A percentile compares a stretch with the other conserved stretches of the same genome.
phyloP scores from a whole-genome alignment of 2,888 invertebrate genomes.

The Ichneumoninae sp. region DNA sequence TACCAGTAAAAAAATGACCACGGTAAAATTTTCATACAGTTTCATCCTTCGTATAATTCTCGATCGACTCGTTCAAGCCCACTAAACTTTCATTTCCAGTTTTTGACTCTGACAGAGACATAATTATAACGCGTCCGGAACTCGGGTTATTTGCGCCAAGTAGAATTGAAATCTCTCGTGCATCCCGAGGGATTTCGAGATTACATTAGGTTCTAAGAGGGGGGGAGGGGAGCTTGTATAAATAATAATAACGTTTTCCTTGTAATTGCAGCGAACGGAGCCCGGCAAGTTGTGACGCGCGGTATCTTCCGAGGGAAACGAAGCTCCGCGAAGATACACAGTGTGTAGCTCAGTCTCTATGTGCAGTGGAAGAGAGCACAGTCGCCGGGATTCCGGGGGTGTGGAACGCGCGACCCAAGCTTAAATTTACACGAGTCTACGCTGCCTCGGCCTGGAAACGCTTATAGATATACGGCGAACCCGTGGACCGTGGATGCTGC shows the following conservation, averaged over 20 bases:
- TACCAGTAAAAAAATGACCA: no score
- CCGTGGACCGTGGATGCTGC: constrained; percentile 35
- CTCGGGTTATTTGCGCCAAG: constrained; percentile 42
- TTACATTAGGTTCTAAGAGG: constrained; percentile 19
- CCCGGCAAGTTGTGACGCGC: constrained; percentile 70
- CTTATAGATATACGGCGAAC: neutral
- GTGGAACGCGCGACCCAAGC: constrained; percentile 58
- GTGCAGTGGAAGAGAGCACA: constrained; percentile 37
- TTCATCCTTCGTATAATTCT: no score
- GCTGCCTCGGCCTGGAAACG: constrained; percentile 50
- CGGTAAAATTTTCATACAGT: no score
- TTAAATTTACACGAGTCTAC: constrained; percentile 58
- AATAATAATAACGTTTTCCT: constrained; percentile 64
- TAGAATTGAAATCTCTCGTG: constrained; percentile 13
- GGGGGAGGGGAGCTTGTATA: constrained; percentile 2
- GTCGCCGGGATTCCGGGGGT: constrained; percentile 55
- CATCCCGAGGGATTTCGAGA: constrained; percentile 34
- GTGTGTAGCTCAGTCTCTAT: constrained; percentile 17
- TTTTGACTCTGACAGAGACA: no score
- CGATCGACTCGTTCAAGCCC: no score
- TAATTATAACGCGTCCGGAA: neutral
- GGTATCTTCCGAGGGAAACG: constrained; percentile 73
- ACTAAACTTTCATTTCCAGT: no score
- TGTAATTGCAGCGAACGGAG: constrained; percentile 46
- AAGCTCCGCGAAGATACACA: constrained; percentile 59